Evolutionary conservation across 2,113 vertebrate genomes (phyloP).

Genomic region (Lepus europaeus): DNA sequence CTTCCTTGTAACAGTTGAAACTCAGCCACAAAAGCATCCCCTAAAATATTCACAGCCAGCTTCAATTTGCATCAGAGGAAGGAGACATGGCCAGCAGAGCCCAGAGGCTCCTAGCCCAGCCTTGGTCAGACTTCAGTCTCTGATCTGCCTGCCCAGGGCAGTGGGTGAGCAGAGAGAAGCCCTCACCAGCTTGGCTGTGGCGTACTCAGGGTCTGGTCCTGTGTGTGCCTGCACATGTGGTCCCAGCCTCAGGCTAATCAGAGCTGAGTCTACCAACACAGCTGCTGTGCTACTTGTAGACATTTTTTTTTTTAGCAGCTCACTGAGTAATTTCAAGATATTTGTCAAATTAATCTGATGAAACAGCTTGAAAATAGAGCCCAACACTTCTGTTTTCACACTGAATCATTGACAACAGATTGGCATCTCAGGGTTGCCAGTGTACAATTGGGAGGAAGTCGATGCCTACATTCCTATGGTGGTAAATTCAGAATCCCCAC

Average conservation of each 20-base stretch:
- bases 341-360: neutral
- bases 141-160: neutral
- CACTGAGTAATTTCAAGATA: neutral
- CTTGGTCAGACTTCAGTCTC: fast-evolving
- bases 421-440: neutral
- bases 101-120: neutral
- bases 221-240: fast-evolving
- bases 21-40: no score
- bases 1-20: neutral
- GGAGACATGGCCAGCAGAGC: neutral
- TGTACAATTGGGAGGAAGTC: neutral
- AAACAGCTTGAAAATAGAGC: neutral
- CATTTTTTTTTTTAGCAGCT: neutral
- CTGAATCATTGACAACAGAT: neutral
- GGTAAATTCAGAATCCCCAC: neutral
- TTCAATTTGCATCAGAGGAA: neutral
- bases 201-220: no score
- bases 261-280: neutral
- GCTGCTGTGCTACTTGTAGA: neutral
- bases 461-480: neutral
- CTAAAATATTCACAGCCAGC: neutral
- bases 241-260: neutral
- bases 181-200: fast-evolving
- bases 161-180: fast-evolving
- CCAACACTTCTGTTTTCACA: neutral